phyloP scores from a whole-genome alignment of 1,140 invertebrate genomes.

The Hyposmocoma kahamanoa region DNA sequence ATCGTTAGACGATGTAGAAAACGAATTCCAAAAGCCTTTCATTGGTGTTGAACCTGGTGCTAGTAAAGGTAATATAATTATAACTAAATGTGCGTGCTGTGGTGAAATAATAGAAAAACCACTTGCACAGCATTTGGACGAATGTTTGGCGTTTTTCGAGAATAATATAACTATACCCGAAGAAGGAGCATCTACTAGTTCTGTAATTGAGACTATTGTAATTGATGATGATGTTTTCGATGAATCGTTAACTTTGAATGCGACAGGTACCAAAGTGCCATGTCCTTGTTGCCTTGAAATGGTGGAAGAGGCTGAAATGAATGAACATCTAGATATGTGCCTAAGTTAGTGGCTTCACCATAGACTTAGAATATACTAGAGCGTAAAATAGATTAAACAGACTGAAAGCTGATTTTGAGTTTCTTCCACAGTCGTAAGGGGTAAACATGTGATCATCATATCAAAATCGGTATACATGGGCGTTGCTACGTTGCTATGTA shows the following conservation, averaged over 20 bases:
- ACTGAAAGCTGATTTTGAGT: too few species aligned
- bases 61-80: slow-evolving; percentile 17
- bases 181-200: slow-evolving; percentile 37
- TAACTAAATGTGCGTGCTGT: slow-evolving; percentile 77
- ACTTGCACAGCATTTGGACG: slow-evolving; percentile 78
- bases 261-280: slow-evolving; percentile 59
- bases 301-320: slow-evolving; percentile 59
- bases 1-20: slow-evolving; percentile 9
- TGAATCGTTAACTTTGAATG: slow-evolving; percentile 45
- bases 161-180: slow-evolving; percentile 34
- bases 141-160: slow-evolving; percentile 70
- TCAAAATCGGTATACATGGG: too few species aligned
- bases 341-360: too few species aligned
- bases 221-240: slow-evolving; percentile 49
- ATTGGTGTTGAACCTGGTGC: slow-evolving; percentile 25
- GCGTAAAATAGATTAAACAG: too few species aligned
- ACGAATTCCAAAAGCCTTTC: slow-evolving; percentile 12
- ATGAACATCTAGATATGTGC: slow-evolving; percentile 58
- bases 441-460: too few species aligned
- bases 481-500: too few species aligned
- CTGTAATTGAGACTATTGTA: slow-evolving; percentile 30
- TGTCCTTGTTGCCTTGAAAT: slow-evolving; percentile 64
- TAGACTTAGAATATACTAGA: too few species aligned
- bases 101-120: slow-evolving; percentile 64
- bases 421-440: too few species aligned